Evolutionary conservation across 2,797 vertebrate genomes (phyloP).

Genomic region (Semotilus atromaculatus): DNA sequence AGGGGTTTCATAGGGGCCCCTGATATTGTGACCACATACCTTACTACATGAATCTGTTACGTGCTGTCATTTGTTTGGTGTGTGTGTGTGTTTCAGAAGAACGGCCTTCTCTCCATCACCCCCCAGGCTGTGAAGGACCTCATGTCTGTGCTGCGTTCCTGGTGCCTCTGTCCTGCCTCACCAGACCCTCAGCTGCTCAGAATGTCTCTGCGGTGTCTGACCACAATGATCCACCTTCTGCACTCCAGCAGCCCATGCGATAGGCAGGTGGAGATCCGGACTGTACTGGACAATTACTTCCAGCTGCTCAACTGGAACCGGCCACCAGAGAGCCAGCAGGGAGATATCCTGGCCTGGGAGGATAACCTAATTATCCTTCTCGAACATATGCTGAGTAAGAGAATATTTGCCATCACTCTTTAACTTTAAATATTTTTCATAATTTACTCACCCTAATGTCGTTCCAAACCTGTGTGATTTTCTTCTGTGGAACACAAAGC

Average conservation of each 20-base stretch:
- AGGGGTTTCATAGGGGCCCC: background rate
- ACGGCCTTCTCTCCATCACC: conserved; percentile 85
- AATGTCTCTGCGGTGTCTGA: conserved; percentile 80
- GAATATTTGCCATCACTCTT: background rate
- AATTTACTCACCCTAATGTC: background rate
- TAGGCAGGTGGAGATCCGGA: conserved; percentile 83
- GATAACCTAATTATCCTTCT: conserved; percentile 83
- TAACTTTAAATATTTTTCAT: background rate
- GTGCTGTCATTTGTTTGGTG: background rate
- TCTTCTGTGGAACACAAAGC: background rate
- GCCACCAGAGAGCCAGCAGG: conserved; percentile 64
- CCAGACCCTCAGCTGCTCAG: conserved; percentile 71
- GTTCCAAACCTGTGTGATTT: background rate
- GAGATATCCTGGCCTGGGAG: conserved; percentile 73
- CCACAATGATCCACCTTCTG: conserved; percentile 86
- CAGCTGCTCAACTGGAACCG: conserved; percentile 90
- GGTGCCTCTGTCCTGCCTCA: conserved; percentile 68
- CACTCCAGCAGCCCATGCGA: conserved; percentile 84
- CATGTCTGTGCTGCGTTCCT: conserved; percentile 82
- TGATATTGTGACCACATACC: background rate
- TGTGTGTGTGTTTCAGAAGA: conserved; percentile 76
- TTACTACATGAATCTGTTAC: background rate
- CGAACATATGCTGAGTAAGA: conserved; percentile 92
- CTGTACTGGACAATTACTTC: conserved; percentile 89
- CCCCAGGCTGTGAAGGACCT: conserved; percentile 82